These are phyloP conservation scores for Bufotes viridis DNA, from an alignment of 2,797 vertebrate species.

Conservation along the genomic window DNA sequence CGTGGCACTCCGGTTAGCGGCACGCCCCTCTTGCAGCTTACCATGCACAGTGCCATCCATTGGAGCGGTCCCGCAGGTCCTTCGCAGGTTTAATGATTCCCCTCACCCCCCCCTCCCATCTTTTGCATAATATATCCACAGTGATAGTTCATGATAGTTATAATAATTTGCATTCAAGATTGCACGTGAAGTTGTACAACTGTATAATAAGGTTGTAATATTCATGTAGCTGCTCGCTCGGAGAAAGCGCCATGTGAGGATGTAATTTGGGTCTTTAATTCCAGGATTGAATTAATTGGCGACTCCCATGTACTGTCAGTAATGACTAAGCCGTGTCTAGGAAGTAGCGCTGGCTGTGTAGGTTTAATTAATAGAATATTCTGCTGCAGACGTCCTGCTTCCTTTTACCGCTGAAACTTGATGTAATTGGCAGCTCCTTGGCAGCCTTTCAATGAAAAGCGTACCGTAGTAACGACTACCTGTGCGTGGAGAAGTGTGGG, in stretches of 20 bases:
- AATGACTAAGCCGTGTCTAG: conserved; percentile 12
- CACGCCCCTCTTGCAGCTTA: no score
- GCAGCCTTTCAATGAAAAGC: not conserved
- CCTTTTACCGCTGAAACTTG: not conserved
- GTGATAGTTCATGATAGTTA: not conserved
- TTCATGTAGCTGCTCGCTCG: not conserved
- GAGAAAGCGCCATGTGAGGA: not conserved
- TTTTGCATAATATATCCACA: not conserved
- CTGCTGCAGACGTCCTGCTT: conserved; percentile 7
- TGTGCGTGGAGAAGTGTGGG: not conserved
- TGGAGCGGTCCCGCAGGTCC: no score
- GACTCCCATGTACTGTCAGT: conserved; percentile 1
- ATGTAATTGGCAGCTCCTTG: conserved; percentile 37
- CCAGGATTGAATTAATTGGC: conserved; percentile 1
- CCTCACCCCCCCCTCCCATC: not conserved
- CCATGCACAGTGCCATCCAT: no score
- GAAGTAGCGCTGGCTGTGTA: not conserved
- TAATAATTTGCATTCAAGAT: not conserved
- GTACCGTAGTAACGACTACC: not conserved
- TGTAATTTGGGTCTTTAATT: conserved; percentile 8
- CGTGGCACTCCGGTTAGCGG: no score
- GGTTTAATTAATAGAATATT: conserved; percentile 31
- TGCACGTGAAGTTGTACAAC: not conserved
- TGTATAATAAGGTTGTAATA: conserved; percentile 10
- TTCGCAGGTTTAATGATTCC: not conserved